A percentile compares a stretch with the other conserved stretches of the same genome.
These are phyloP conservation scores for Alviniconcha strummeri DNA, from an alignment of 2,888 invertebrate species.

Conservation along the genomic window DNA sequence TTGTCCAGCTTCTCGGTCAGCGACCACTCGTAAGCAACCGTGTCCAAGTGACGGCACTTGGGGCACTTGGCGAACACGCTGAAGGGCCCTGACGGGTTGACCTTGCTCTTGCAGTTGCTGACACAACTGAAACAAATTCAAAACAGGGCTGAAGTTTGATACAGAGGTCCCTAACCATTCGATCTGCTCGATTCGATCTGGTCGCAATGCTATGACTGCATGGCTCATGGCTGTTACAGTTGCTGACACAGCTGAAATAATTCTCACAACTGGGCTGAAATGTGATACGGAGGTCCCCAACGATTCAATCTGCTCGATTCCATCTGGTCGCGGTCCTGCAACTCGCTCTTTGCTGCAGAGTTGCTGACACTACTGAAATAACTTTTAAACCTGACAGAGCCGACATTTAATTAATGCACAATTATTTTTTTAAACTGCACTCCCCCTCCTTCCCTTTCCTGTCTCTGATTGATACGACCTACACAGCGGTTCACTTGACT, in stretches of 20 bases:
- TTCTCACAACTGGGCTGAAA: neutral
- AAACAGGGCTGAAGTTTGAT: neutral
- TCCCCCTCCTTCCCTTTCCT: no score
- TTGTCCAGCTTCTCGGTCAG: slow-evolving; percentile 40
- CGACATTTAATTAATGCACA: no score
- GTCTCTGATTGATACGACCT: no score
- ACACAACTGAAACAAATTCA: slow-evolving; percentile 47
- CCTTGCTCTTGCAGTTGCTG: slow-evolving; percentile 53
- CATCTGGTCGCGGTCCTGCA: no score
- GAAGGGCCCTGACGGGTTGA: slow-evolving; percentile 58
- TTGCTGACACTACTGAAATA: slow-evolving; percentile 37
- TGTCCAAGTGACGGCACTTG: slow-evolving; percentile 46
- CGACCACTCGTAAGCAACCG: slow-evolving; percentile 47
- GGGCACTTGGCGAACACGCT: slow-evolving; percentile 44
- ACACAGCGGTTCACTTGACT: no score
- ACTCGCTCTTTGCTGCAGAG: slow-evolving; percentile 46
- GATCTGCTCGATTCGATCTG: no score
- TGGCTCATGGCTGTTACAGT: slow-evolving; percentile 51
- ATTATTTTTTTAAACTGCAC: no score
- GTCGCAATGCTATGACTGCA: no score
- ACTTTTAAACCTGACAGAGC: no score
- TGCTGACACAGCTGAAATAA: slow-evolving; percentile 49
- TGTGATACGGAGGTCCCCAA: neutral
- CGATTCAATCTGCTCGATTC: no score
- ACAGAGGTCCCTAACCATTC: no score